These are phyloP conservation scores for Tachysurus fulvidraco DNA, from an alignment of 2,113 vertebrate species.

Conservation along the genomic window DNA sequence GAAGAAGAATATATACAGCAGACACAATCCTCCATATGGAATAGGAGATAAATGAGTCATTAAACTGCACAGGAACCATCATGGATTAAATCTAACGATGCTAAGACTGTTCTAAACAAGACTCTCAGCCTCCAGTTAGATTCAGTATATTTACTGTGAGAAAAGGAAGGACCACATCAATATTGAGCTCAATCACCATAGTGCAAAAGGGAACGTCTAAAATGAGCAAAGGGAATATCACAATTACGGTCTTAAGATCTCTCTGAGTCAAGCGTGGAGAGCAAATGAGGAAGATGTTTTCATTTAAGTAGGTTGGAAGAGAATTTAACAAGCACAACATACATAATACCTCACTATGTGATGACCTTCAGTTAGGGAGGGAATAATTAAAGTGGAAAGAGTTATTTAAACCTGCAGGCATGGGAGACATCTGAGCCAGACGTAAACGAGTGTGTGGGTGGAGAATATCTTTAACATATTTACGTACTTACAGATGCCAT, in stretches of 20 bases:
- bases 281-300: not conserved
- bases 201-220: not conserved
- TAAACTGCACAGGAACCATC: not conserved
- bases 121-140: not conserved
- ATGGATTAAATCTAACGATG: not conserved
- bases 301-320: not conserved
- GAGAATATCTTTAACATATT: not conserved
- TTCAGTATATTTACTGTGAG: not conserved
- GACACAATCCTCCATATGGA: not conserved
- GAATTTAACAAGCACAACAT: not conserved
- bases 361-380: not conserved
- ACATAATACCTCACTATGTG: not conserved
- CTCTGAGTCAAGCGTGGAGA: too few species aligned
- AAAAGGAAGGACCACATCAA: not conserved
- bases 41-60: not conserved
- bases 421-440: not conserved
- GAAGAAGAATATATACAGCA: not conserved
- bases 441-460: not conserved
- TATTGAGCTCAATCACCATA: not conserved
- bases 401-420: not conserved
- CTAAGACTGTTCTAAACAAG: not conserved
- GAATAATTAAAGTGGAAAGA: not conserved
- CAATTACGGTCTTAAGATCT: not conserved
- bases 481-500: not conserved
- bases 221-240: not conserved